Conservation (phyloP, 2,797 vertebrate genomes). For the Phaenicophaeus curvirostris region DNA sequence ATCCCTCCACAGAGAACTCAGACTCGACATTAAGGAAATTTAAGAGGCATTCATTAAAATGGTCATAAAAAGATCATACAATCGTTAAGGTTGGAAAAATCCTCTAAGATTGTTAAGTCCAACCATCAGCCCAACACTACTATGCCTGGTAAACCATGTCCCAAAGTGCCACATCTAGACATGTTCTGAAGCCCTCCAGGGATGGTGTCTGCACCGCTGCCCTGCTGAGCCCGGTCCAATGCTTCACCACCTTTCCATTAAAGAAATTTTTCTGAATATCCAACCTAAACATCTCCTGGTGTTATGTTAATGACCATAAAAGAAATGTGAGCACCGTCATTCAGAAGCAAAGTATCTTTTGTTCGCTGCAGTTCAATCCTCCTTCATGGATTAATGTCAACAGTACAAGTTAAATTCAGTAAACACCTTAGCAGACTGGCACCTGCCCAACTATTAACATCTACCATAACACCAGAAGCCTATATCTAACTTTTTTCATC, state of each 20-base stretch:
- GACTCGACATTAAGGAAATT: neutral
- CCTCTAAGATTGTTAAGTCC: too few relatives aligned
- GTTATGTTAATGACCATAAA: neutral
- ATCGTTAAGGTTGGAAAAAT: too few relatives aligned
- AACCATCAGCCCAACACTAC: too few relatives aligned
- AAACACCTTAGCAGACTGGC: conserved; percentile 9
- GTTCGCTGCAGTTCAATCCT: neutral
- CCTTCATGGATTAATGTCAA: neutral
- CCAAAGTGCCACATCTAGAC: too few relatives aligned
- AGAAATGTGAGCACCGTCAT: rapidly evolving
- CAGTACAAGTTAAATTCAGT: neutral
- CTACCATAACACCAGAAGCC: neutral
- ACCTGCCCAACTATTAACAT: neutral
- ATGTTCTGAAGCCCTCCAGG: too few relatives aligned
- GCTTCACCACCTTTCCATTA: too few relatives aligned
- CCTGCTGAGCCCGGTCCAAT: too few relatives aligned
- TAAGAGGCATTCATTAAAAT: neutral
- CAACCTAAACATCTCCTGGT: too few relatives aligned
- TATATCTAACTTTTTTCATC: neutral
- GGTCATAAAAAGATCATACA: neutral
- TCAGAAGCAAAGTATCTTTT: neutral
- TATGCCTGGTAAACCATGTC: too few relatives aligned
- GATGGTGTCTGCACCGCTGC: too few relatives aligned
- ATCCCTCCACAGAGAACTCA: neutral
- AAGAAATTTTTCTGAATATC: too few relatives aligned